These are phyloP conservation scores for Hypomecis atomaria DNA, from an alignment of 2,888 invertebrate genomes.

Conservation along the genomic window DNA sequence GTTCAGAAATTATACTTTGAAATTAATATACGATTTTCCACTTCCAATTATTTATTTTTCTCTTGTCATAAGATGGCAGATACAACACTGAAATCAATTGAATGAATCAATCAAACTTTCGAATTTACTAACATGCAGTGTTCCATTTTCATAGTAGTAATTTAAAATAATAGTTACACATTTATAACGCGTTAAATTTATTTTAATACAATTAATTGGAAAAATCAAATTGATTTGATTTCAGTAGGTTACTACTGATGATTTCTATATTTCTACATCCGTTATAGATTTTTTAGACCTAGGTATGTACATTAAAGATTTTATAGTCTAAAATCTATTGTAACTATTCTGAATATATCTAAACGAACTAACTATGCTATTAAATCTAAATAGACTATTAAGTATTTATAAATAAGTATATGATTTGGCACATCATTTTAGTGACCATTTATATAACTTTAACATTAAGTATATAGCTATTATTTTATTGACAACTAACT, in stretches of 20 bases:
- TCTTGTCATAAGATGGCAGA: not conserved
- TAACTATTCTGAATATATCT: conserved; percentile 17
- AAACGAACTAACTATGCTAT: conserved; percentile 14
- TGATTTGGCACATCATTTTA: conserved; percentile 27
- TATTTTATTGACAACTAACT: conserved; percentile 16
- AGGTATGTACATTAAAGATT: conserved; percentile 17
- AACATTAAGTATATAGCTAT: not conserved
- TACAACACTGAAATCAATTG: not conserved
- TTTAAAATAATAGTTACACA: no score
- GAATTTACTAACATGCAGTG: no score
- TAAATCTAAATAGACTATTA: conserved; percentile 19
- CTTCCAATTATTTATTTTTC: conserved; percentile 2
- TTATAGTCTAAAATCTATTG: conserved; percentile 13
- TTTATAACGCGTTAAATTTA: no score
- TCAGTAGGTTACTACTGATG: not conserved
- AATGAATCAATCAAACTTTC: no score
- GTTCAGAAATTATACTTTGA: not conserved
- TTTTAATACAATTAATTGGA: no score
- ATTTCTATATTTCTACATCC: conserved; percentile 16
- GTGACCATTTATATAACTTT: conserved; percentile 13
- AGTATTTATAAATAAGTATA: conserved; percentile 8
- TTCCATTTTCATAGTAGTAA: no score
- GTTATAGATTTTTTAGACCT: conserved; percentile 20
- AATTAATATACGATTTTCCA: not conserved
- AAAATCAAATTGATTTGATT: no score